phyloP scores from a whole-genome alignment of 1,140 invertebrate genomes.

The Orius laevigatus region DNA sequence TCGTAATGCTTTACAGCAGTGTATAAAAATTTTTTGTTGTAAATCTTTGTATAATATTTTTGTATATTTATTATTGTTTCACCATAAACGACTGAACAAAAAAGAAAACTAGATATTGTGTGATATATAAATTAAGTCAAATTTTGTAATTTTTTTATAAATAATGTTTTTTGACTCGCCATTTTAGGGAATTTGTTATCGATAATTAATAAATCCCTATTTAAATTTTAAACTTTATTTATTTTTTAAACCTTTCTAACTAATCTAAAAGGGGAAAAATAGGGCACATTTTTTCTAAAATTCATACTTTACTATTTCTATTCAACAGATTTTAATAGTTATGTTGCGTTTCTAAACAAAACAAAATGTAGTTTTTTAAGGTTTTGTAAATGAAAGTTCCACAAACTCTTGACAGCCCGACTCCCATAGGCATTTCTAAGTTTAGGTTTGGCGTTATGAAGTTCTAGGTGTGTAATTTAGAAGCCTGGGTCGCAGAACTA shows the following conservation, averaged over 20 bases:
- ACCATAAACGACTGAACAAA: conserved; percentile 15
- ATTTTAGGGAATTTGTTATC: conserved; percentile 10
- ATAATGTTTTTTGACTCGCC: conserved; percentile 11
- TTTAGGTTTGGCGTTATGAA: too few relatives aligned
- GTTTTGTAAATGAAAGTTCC: not conserved
- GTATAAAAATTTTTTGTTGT: conserved; percentile 8
- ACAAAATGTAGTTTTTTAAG: not conserved
- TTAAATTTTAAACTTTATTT: conserved; percentile 3
- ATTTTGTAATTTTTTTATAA: conserved; percentile 13
- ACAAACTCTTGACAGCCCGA: not conserved
- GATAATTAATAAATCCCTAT: conserved; percentile 16
- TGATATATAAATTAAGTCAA: conserved; percentile 18
- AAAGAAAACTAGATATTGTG: conserved; percentile 10
- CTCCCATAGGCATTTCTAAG: not conserved
- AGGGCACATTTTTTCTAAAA: too few relatives aligned
- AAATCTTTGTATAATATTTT: conserved; percentile 10
- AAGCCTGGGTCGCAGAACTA: not conserved
- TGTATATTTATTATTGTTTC: conserved; percentile 11
- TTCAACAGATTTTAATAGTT: too few relatives aligned
- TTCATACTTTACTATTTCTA: too few relatives aligned
- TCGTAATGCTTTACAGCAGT: not conserved
- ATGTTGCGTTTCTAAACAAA: not conserved
- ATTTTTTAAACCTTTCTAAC: too few relatives aligned
- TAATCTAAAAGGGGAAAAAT: too few relatives aligned
- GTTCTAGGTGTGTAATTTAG: conserved; percentile 2